Conservation (phyloP, 1,140 invertebrate genomes). For the Drepana arcuata region DNA sequence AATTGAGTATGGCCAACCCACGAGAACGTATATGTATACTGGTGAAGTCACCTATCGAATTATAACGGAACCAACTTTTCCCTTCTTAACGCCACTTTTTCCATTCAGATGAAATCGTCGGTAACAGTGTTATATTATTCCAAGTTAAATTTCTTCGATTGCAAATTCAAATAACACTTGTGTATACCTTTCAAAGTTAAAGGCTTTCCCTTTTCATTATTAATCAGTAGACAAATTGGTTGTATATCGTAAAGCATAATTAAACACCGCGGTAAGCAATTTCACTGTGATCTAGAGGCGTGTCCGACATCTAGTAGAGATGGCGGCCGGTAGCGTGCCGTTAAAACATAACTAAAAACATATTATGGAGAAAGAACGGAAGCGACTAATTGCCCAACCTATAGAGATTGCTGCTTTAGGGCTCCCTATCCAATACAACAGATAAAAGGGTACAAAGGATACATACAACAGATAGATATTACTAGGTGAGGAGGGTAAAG, state of each 20-base stretch:
- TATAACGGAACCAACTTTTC: too few species aligned
- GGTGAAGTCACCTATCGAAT: too few species aligned
- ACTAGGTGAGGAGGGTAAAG: too few species aligned
- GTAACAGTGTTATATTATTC: too few species aligned
- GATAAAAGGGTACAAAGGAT: too few species aligned
- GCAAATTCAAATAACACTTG: not conserved
- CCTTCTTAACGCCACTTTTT: slow-evolving; percentile 35
- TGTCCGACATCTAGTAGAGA: slow-evolving; percentile 22
- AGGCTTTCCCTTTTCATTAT: not conserved
- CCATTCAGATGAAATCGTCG: slow-evolving; percentile 6
- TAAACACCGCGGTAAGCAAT: not conserved
- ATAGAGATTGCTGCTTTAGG: not conserved
- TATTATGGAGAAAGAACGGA: slow-evolving; percentile 25
- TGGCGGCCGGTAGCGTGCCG: slow-evolving; percentile 18
- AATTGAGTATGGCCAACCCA: too few species aligned
- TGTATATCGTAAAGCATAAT: not conserved
- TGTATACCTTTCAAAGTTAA: not conserved
- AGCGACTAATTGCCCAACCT: slow-evolving; percentile 14
- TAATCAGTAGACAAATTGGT: not conserved
- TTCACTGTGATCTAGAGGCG: slow-evolving; percentile 8
- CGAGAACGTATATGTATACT: too few species aligned
- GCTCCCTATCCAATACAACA: too few species aligned
- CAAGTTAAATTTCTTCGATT: not conserved
- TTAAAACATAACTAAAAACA: slow-evolving; percentile 14
- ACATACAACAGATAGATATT: not conserved